Percentiles rank a stretch among this genome's conserved stretches.
Conservation (phyloP, 2,797 vertebrate genomes). For the Lithobates pipiens region DNA sequence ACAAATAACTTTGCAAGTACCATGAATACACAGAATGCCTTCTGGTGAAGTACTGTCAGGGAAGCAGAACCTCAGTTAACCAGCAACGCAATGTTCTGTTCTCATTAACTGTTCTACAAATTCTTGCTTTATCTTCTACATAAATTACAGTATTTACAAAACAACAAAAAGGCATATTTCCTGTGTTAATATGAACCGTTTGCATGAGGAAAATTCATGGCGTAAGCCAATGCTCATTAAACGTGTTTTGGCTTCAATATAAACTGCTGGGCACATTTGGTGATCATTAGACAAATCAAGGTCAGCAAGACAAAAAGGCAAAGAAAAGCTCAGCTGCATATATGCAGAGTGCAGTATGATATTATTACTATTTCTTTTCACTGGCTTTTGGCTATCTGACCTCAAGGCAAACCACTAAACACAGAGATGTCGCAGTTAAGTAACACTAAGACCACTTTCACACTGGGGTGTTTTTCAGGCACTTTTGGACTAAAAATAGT, state of each 20-base stretch:
- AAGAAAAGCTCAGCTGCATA: not conserved
- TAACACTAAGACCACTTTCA: no score
- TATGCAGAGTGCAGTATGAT: not conserved
- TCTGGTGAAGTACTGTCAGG: not conserved
- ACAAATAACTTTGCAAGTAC: no score
- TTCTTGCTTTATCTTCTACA: not conserved
- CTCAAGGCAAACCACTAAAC: no score
- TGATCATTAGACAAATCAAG: constrained; percentile 23
- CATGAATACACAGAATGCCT: constrained; percentile 17
- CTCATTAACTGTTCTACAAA: not conserved
- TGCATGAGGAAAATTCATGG: not conserved
- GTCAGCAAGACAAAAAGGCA: constrained; percentile 4
- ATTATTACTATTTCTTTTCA: no score
- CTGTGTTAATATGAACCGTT: constrained; percentile 2
- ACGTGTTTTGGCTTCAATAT: constrained; percentile 15
- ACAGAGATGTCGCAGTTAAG: no score
- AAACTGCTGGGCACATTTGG: not conserved
- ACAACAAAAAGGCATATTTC: constrained; percentile 10
- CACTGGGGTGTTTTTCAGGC: no score
- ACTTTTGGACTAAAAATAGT: no score
- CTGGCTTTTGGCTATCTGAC: no score
- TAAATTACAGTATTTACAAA: constrained; percentile 17
- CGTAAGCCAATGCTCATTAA: constrained; percentile 19
- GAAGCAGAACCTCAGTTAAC: not conserved
- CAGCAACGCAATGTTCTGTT: not conserved